Base-by-base conservation (phyloP, 2,888 invertebrate genomes). In the Brenthis daphne region DNA sequence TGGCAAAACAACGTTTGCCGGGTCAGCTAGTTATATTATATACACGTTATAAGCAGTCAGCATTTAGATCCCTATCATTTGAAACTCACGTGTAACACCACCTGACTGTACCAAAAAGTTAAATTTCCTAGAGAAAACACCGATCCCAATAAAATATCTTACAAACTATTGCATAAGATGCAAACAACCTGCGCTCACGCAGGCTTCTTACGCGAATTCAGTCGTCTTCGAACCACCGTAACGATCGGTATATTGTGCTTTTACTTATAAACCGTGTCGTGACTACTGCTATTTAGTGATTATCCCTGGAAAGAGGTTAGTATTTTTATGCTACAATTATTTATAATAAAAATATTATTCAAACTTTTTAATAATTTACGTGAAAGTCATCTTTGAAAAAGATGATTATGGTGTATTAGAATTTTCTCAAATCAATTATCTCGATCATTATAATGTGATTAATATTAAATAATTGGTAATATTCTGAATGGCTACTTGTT, bases 151-250 rank as follows among this genome's bases (percentile, higher is more conserved):
- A 65, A 64, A 37, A 61, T 65, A 67, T 60, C 57, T 70, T 57
- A 63, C 24, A 20, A 47, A 37, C 12, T 6, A 37, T 73, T 75
- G 71, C 73, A 61, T 72, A 74, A 74, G 37, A 11, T 43, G 3
- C 37, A 43, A 43, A 37, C 20, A 58, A 68, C 74, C 55, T 75
- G 75, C 78, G 77, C 75, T 13, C 14, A 64, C 75, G 79, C 78
- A 80, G 72, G 66, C 74, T 75, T 48, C 57, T 73, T 51, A 70
- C 57, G 76, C 73, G 74, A 66, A 69, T 65, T 72, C 77, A 83
- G 83, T 84, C 73, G 73, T 72, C 72, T 74, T 74, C 74, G 71
- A 74, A 73, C 75, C 74, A 77, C 70, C 71, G 74, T 63, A 72
- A 16, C 55, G 61, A 37, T 55, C 50, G 61, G 61, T 67, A 61